Conservation (phyloP, 2,113 vertebrate species). For the Zosterops japonicus region DNA sequence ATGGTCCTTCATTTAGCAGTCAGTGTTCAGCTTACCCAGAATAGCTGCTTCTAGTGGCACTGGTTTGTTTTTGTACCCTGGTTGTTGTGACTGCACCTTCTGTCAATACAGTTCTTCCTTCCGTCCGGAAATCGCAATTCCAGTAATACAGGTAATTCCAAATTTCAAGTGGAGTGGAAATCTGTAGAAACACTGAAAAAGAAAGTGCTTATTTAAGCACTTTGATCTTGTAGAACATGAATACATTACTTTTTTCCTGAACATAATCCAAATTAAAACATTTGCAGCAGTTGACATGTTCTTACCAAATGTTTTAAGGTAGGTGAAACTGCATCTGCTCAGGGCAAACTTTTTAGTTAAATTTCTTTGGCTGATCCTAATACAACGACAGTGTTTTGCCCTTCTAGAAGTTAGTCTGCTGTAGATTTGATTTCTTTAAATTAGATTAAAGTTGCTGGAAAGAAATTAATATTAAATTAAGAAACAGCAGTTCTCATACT, state of each 20-base stretch:
- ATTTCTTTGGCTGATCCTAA: neutral
- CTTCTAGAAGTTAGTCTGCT: neutral
- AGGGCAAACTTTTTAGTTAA: neutral
- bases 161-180: neutral
- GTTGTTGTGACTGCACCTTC: neutral
- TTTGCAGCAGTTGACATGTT: neutral
- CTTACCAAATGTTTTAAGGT: neutral
- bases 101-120: neutral
- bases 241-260: neutral
- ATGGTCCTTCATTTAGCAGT: neutral
- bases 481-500: neutral
- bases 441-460: conserved; percentile 8
- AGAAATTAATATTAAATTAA: conserved; percentile 13
- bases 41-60: neutral
- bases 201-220: neutral
- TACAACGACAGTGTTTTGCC: neutral
- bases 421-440: conserved; percentile 14
- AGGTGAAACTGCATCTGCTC: neutral
- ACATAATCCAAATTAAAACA: neutral
- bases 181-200: neutral
- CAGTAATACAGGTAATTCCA: neutral
- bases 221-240: neutral
- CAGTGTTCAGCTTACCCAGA: neutral
- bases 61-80: neutral
- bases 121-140: neutral